Conservation (phyloP, 2,113 vertebrate genomes). For the Daphoenositta chrysoptera region DNA sequence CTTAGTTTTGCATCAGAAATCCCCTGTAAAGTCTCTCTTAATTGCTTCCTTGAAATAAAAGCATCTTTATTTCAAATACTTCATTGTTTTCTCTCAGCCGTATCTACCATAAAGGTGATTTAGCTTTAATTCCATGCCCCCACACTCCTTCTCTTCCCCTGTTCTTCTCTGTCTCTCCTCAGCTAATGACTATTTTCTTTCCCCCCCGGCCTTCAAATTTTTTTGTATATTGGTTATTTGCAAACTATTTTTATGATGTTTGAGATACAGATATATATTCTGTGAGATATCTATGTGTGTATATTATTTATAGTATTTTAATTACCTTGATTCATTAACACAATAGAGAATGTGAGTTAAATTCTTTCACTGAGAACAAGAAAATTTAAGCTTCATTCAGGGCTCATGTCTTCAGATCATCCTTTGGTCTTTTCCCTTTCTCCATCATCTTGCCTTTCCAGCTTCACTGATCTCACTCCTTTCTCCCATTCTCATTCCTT, state of each 20-base stretch:
- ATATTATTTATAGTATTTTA: background rate
- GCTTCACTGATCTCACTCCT: background rate
- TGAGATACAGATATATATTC: background rate
- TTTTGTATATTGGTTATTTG: background rate
- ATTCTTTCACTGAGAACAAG: background rate
- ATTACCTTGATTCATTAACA: background rate
- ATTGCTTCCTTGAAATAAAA: background rate
- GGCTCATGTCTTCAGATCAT: background rate
- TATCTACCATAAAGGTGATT: background rate
- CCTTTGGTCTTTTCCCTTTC: background rate
- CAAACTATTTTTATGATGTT: background rate
- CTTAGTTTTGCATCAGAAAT: background rate
- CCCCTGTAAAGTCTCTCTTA: background rate
- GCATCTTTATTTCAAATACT: background rate
- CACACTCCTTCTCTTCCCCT: background rate
- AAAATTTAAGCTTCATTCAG: background rate
- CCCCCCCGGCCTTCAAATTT: background rate
- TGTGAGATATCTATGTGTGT: background rate
- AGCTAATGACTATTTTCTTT: background rate
- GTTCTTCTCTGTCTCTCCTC: background rate
- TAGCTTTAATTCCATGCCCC: background rate
- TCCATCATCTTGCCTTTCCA: background rate
- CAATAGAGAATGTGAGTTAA: background rate
- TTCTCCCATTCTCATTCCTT: background rate
- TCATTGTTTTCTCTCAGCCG: background rate